Evolutionary conservation across 35 echinoderm and acorn worm genomes (phyloP), one percentile per base, ranked within the genome.

Genomic region (Acanthaster planci): DNA sequence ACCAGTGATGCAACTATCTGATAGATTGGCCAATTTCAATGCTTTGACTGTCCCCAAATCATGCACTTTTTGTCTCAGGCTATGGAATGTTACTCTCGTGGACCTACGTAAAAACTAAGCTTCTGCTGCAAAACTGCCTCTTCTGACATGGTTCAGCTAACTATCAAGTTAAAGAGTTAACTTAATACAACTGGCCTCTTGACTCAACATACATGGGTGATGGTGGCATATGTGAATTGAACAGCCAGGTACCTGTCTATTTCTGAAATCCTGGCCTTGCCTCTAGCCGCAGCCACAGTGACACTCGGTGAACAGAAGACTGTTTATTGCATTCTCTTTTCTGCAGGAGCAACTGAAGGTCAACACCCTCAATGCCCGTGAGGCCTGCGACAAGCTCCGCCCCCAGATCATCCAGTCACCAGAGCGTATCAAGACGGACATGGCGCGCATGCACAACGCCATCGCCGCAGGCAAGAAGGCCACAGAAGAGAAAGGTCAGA

Each of bases 321-420:
- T 0, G 1, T 60, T 38, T 12, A 64, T n/a, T n/a, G 5, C 17
- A 0, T 1, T 84, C 38, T 84, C 39, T 14, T 36, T 26, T 77
- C 14, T 16, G 18, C 77, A 99, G 96, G 96, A 99, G 64, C 89
- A 99, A 78, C 78, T 77, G 29, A 99, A 94, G 60, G 60, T 93
- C 39, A 78, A 85, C 7, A 77, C 56, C 38, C 51, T 94, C 42
- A 88, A 79, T 56, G 87, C 58, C 16, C 38, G 75, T 60, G 96
- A 99, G 37, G 57, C 56, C 4, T 86, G 77, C 31, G 78, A 93
- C 15, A 94, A 99, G 77, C 44, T 99, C 6, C 84, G 77, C 7
- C 72, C 85, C 19, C 96, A 93, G 53, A 89, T 99, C 5, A 90
- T 99, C 59, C 96, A 99, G 42, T 99, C 96, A n/a, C 96, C 96